Conservation (phyloP, 2,113 vertebrate species). For the Upupa epops region DNA sequence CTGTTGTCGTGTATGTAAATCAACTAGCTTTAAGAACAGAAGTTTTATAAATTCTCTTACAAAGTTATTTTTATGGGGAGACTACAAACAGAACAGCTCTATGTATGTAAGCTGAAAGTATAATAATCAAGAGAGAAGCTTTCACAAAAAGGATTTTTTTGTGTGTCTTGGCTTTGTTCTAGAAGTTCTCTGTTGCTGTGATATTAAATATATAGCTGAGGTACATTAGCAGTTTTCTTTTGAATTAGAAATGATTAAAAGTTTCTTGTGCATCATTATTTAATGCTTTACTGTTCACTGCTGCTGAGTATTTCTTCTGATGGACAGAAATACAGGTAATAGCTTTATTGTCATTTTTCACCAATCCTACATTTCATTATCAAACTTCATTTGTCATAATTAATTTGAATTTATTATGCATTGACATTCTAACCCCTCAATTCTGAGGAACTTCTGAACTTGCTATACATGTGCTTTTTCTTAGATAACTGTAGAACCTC, state of each 20-base stretch:
- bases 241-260: neutral
- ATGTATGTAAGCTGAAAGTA: neutral
- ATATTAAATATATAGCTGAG: neutral
- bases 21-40: neutral
- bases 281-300: slow-evolving; percentile 61
- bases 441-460: neutral
- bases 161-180: neutral
- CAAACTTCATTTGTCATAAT: neutral
- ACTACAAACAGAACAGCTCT: neutral
- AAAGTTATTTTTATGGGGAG: neutral
- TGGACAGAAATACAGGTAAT: slow-evolving; percentile 73
- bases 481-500: neutral
- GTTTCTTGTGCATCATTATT: slow-evolving; percentile 36
- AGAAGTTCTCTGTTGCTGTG: neutral
- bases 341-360: neutral
- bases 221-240: neutral
- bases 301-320: slow-evolving; percentile 63
- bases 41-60: neutral
- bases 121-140: neutral
- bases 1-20: neutral
- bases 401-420: neutral
- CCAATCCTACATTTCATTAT: neutral
- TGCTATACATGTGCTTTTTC: fast-evolving
- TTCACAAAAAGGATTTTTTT: neutral
- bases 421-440: neutral